Evolutionary conservation across 1,140 invertebrate species (phyloP).

Genomic region (Plectrocnemia conspersa): DNA sequence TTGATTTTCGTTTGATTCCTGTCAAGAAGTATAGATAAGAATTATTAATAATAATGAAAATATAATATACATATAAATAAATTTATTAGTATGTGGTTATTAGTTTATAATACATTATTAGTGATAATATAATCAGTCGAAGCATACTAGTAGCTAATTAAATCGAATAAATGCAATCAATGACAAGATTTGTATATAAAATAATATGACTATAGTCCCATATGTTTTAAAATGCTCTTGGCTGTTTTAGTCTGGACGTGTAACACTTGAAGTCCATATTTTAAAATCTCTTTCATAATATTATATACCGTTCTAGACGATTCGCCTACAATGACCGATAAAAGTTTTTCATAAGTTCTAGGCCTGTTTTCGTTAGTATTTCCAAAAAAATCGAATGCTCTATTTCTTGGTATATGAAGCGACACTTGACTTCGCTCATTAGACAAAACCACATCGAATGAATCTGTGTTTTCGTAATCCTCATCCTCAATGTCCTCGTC

Average conservation of each 20-base stretch:
- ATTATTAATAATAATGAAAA: neutral
- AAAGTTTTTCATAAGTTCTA: too few relatives aligned
- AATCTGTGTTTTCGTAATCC: too few relatives aligned
- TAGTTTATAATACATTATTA: neutral
- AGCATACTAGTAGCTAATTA: too few relatives aligned
- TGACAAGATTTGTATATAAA: too few relatives aligned
- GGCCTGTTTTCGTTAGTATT: too few relatives aligned
- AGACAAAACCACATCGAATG: conserved; percentile 14
- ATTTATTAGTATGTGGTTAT: neutral
- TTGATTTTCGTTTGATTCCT: conserved; percentile 28
- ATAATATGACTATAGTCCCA: conserved; percentile 9
- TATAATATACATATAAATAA: neutral
- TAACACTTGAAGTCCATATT: neutral
- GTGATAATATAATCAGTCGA: neutral
- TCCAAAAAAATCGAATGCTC: neutral
- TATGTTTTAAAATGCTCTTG: conserved; percentile 11
- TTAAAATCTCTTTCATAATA: neutral
- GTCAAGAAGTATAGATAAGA: conserved; percentile 19
- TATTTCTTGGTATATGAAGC: conserved; percentile 1
- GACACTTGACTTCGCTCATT: conserved; percentile 12
- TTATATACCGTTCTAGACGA: too few relatives aligned
- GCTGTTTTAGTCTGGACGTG: neutral
- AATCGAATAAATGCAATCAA: too few relatives aligned
- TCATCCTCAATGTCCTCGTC: too few relatives aligned
- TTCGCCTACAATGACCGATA: too few relatives aligned